phyloP scores from a whole-genome alignment of 2,888 invertebrate genomes.

The Hylaea fasciaria region DNA sequence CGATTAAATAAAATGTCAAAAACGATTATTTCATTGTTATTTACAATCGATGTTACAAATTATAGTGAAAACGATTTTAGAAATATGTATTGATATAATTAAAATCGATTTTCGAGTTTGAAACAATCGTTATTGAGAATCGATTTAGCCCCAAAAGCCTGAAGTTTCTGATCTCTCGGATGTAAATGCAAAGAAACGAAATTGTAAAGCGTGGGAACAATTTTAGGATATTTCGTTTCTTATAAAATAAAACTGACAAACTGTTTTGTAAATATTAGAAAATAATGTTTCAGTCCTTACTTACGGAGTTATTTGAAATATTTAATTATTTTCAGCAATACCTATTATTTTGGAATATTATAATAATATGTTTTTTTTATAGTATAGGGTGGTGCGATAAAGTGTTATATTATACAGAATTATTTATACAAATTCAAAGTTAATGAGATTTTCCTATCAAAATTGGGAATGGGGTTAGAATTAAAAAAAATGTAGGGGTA shows the following conservation, averaged over 20 bases:
- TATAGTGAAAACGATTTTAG: no score
- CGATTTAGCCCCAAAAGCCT: conserved; percentile 23
- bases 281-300: conserved; percentile 29
- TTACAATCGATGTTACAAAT: no score
- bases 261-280: conserved; percentile 39
- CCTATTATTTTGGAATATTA: background rate
- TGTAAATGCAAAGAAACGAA: conserved; percentile 30
- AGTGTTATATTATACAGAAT: background rate
- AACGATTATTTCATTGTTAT: no score
- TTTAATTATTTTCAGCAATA: background rate
- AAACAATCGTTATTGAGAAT: background rate
- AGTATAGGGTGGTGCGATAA: background rate
- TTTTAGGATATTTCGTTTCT: conserved; percentile 39
- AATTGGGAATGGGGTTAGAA: no score
- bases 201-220: conserved; percentile 41
- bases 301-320: conserved; percentile 34
- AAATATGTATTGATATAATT: background rate
- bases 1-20: no score
- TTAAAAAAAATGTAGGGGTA: no score
- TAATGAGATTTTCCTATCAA: no score
- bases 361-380: background rate
- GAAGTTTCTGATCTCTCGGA: conserved; percentile 38
- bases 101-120: conserved; percentile 2
- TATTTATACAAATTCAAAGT: no score
- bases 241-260: conserved; percentile 11